A percentile compares a stretch with the other conserved stretches of the same genome.
Evolutionary conservation across 1,140 invertebrate genomes (phyloP).

Genomic region (Agrypnia vestita): DNA sequence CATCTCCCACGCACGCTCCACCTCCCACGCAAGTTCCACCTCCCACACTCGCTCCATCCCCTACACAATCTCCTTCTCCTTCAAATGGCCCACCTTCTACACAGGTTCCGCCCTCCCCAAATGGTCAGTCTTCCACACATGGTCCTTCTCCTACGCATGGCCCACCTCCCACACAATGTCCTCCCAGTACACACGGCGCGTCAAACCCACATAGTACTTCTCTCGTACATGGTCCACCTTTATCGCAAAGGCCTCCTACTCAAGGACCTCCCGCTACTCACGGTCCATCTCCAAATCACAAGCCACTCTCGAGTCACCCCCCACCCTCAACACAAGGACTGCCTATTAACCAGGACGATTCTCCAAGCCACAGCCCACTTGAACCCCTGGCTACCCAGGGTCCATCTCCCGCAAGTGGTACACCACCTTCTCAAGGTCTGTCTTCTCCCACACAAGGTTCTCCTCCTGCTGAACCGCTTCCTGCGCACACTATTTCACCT

Average conservation of each 20-base stretch:
- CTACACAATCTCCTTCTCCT: neutral
- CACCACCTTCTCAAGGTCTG: neutral
- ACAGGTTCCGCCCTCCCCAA: neutral
- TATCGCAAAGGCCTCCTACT: neutral
- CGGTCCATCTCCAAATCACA: neutral
- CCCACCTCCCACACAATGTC: neutral
- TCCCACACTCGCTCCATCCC: neutral
- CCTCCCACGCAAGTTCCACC: neutral
- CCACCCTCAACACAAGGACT: neutral
- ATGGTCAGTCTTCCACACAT: constrained; percentile 5
- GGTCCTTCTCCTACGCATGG: constrained; percentile 10
- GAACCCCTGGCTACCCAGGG: too few relatives aligned
- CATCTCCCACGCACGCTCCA: neutral
- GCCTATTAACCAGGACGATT: neutral
- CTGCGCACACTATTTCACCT: neutral
- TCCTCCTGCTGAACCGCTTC: neutral
- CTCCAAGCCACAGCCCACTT: neutral
- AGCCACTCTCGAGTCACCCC: neutral
- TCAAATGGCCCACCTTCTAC: constrained; percentile 3
- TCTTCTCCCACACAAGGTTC: neutral
- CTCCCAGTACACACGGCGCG: neutral
- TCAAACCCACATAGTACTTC: constrained; percentile 23
- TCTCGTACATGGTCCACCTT: constrained; percentile 10
- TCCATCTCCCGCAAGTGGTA: neutral
- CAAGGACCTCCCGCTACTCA: constrained; percentile 42